phyloP scores from a whole-genome alignment of 2,888 invertebrate genomes.

The Myopa tessellatipennis region DNA sequence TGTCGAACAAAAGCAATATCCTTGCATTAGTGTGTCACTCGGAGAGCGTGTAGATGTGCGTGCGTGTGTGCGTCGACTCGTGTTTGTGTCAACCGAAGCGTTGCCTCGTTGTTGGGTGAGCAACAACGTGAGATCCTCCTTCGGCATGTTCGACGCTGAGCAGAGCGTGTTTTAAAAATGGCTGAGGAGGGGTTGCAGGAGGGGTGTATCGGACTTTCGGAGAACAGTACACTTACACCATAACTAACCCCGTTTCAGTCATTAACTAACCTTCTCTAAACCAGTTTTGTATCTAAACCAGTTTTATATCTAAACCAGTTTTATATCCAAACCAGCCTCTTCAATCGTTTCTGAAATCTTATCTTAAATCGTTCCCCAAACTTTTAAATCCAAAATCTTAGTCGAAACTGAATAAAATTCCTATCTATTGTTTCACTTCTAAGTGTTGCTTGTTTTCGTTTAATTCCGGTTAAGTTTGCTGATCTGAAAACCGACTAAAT shows the following conservation, averaged over 20 bases:
- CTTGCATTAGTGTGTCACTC: neutral
- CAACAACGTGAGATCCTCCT: constrained; percentile 28
- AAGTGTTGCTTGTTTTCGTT: no score
- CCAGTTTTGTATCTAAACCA: no score
- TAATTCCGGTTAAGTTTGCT: neutral
- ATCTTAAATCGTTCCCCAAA: no score
- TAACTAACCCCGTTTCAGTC: no score
- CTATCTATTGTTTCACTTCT: no score
- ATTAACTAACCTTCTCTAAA: no score
- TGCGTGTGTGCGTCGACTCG: neutral
- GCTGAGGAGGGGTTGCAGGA: neutral
- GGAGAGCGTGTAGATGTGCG: neutral
- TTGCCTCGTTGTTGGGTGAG: neutral
- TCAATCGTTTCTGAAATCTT: no score
- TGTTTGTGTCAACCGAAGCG: constrained; percentile 2
- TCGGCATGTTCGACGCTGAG: constrained; percentile 18
- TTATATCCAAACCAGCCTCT: no score
- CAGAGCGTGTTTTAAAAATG: constrained; percentile 12
- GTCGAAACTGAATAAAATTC: no score
- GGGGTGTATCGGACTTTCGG: neutral
- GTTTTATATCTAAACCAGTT: no score
- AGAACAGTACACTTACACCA: no score
- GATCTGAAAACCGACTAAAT: neutral
- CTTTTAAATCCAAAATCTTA: no score
- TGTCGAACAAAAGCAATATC: constrained; percentile 37